Evolutionary conservation across 2,888 invertebrate genomes (phyloP).

Genomic region (Eristalinus aeneus): DNA sequence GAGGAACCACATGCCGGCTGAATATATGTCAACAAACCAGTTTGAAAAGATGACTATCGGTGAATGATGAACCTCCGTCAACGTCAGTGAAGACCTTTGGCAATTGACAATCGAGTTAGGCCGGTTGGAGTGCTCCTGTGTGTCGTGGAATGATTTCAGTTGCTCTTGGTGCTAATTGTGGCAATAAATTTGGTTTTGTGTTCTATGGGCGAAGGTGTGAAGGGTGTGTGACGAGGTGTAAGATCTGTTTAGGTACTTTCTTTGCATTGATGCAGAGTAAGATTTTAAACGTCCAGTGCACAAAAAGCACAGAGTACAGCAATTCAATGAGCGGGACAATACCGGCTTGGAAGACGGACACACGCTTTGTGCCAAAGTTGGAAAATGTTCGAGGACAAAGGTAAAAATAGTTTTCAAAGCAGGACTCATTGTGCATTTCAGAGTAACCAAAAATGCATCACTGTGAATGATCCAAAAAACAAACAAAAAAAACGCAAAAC

Average conservation of each 20-base stretch:
- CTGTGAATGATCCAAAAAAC: too few species aligned
- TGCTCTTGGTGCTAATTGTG: background rate
- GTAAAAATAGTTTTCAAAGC: too few species aligned
- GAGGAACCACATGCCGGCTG: background rate
- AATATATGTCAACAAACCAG: background rate
- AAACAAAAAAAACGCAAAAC: too few species aligned
- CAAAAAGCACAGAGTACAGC: too few species aligned
- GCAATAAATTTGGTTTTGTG: background rate
- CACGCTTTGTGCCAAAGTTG: too few species aligned
- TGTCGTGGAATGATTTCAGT: background rate
- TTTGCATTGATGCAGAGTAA: too few species aligned
- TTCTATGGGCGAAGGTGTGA: background rate
- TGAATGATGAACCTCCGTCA: background rate
- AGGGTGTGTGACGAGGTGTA: background rate
- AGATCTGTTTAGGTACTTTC: background rate
- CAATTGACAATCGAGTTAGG: background rate
- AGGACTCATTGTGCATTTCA: too few species aligned
- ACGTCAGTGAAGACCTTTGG: conserved; percentile 27
- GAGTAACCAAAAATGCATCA: too few species aligned
- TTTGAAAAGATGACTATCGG: background rate
- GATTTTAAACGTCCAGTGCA: too few species aligned
- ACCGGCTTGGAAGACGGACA: too few species aligned
- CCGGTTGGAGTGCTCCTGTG: background rate
- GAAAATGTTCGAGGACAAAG: too few species aligned
- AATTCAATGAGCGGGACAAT: too few species aligned